These are phyloP conservation scores for Drosophila silvestris DNA, from an alignment of 2,888 invertebrate genomes.

Conservation along the genomic window DNA sequence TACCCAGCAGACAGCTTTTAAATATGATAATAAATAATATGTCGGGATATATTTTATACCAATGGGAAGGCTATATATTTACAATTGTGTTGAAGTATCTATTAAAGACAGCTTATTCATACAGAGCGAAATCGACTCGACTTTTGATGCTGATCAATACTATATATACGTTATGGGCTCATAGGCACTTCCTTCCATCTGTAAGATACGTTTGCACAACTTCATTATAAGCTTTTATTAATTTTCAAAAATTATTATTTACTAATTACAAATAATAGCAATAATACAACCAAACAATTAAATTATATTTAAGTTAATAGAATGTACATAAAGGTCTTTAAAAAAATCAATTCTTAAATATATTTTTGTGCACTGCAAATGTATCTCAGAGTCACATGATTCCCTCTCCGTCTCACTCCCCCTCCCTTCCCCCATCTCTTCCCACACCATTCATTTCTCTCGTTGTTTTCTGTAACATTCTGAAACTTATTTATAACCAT, in stretches of 20 bases:
- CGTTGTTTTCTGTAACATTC: conserved; percentile 17
- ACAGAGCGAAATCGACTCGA: background rate
- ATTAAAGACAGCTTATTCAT: background rate
- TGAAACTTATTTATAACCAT: conserved; percentile 53
- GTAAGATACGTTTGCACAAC: background rate
- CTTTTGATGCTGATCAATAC: background rate
- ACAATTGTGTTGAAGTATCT: background rate
- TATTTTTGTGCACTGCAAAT: background rate
- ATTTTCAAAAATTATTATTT: background rate
- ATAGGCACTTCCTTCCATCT: background rate
- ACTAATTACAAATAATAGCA: background rate
- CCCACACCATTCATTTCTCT: background rate
- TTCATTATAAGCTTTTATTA: background rate
- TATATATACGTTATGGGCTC: background rate
- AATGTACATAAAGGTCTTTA: background rate
- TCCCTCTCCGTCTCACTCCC: background rate
- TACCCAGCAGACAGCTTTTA: background rate
- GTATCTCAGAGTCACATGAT: conserved; percentile 29
- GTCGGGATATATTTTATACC: background rate
- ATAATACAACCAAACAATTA: background rate
- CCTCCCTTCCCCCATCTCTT: background rate
- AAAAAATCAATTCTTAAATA: background rate
- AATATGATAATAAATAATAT: background rate
- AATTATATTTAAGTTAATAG: background rate
- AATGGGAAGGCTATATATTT: background rate